Percentiles rank a stretch among this genome's conserved stretches.
Evolutionary conservation across 2,888 invertebrate species (phyloP).

Genomic region (Alviniconcha strummeri): DNA sequence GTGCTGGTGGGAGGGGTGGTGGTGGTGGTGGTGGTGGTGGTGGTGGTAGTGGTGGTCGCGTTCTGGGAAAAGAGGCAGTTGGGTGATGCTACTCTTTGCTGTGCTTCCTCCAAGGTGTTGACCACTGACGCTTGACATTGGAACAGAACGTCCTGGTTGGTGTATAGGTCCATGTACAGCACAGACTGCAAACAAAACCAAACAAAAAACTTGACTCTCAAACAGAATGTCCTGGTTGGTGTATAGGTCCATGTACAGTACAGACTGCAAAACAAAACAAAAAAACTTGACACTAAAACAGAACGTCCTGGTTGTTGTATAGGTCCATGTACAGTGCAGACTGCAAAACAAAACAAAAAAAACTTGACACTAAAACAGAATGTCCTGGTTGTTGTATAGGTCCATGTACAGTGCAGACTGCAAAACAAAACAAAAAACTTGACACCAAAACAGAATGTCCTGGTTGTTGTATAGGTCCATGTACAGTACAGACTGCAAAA

Average conservation of each 20-base stretch:
- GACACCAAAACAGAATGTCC: slow-evolving; percentile 42
- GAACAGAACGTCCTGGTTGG: slow-evolving; percentile 33
- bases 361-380: slow-evolving; percentile 41
- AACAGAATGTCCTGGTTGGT: slow-evolving; percentile 31
- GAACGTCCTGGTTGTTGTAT: slow-evolving; percentile 17
- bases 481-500: slow-evolving; percentile 34
- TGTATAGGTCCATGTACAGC: slow-evolving; percentile 28
- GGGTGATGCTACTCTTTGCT: background rate
- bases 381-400: no score
- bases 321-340: slow-evolving; percentile 32
- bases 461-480: slow-evolving; percentile 15
- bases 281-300: slow-evolving; percentile 39
- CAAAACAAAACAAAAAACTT: background rate
- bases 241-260: slow-evolving; percentile 29
- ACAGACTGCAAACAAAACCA: slow-evolving; percentile 28
- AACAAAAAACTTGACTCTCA: slow-evolving; percentile 35
- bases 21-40: slow-evolving; percentile 20
- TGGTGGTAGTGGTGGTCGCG: slow-evolving; percentile 24
- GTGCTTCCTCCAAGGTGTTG: slow-evolving; percentile 33
- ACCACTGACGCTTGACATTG: slow-evolving; percentile 41
- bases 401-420: no score
- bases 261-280: slow-evolving; percentile 22
- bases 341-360: slow-evolving; percentile 6
- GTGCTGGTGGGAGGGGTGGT: slow-evolving; percentile 33
- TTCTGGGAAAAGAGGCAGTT: slow-evolving; percentile 27